Evolutionary conservation across 2,888 invertebrate species (phyloP).

Genomic region (Pachydiplax longipennis): DNA sequence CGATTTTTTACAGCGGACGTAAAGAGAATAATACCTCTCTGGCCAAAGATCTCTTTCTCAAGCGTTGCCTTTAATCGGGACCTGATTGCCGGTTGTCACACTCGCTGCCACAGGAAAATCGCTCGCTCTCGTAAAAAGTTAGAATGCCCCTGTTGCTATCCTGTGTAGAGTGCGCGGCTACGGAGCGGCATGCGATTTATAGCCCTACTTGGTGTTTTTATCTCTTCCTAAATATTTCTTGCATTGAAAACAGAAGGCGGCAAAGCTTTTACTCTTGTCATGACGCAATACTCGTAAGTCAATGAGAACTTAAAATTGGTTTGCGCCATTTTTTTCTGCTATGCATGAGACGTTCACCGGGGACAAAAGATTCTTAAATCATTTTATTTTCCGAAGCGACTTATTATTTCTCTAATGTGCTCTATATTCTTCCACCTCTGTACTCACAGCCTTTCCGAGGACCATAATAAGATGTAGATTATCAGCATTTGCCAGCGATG

Average conservation of each 20-base stretch:
- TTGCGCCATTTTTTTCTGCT: not conserved
- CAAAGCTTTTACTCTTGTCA: not conserved
- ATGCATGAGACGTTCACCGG: not conserved
- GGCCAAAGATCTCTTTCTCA: not conserved
- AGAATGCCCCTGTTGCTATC: not conserved
- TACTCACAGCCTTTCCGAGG: too few relatives aligned
- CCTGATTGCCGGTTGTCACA: constrained; percentile 35
- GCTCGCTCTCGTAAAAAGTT: not conserved
- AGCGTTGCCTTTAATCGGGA: constrained; percentile 6
- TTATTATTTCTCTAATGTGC: too few relatives aligned
- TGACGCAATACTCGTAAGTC: not conserved
- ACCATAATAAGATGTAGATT: too few relatives aligned
- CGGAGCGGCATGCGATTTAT: not conserved
- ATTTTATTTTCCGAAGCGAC: not conserved
- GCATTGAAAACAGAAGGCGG: not conserved
- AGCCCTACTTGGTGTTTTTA: not conserved
- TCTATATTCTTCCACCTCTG: too few relatives aligned
- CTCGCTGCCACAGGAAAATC: not conserved
- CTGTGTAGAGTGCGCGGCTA: not conserved
- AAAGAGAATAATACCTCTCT: constrained; percentile 1
- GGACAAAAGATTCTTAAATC: not conserved
- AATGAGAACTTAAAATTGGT: not conserved
- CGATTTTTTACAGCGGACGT: not conserved
- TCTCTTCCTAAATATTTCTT: not conserved
- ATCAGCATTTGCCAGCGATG: too few relatives aligned